Evolutionary conservation across 2,113 vertebrate genomes (phyloP), one percentile per base, ranked within the genome.

Genomic region (Petromus typicus): DNA sequence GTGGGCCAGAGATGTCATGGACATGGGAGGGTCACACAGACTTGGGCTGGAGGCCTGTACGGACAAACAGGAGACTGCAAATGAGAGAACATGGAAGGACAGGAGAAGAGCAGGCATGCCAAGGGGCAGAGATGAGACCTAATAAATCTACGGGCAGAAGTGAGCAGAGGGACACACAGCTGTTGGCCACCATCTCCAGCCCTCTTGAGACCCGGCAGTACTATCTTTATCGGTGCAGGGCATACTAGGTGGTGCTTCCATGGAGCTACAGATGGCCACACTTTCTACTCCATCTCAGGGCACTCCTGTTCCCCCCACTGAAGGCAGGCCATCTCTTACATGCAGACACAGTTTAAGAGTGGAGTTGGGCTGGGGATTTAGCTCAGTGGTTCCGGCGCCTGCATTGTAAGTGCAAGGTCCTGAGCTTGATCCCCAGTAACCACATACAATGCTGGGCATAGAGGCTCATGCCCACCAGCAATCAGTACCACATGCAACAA

Each of bases 141-240:
- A 2, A 4, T n/a, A n/a, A n/a, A n/a, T 2, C 4, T n/a, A n/a
- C 40, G 37, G 79, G n/a, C 0, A 0, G 37, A 17, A 16, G n/a
- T 14, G 43, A 43, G 12, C 48, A 2, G 18, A 37, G 0, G 2
- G n/a, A 40, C 13, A 6, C 14, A 40, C 20, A 11, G 51, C 73
- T 85, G 69, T 48, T 51, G 0, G 89, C 45, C 45, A 43, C 69
- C 0, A 0, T 5, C 43, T 34, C 59, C 76, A 61, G 54, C 37
- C 45, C 61, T 57, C 14, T 8, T 22, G 7, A 85, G 61, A 40
- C 17, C 86, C 37, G 25, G 37, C 1, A n/a, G 18, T 45, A 57
- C 66, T n/a, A 48, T 9, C 73, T 34, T 54, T 18, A 54, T 16
- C 22, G 75, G 48, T 54, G 75, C 75, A 54, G 75, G 32, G 8